phyloP scores from a whole-genome alignment of 1,140 invertebrate genomes.

The Pinna nobilis region DNA sequence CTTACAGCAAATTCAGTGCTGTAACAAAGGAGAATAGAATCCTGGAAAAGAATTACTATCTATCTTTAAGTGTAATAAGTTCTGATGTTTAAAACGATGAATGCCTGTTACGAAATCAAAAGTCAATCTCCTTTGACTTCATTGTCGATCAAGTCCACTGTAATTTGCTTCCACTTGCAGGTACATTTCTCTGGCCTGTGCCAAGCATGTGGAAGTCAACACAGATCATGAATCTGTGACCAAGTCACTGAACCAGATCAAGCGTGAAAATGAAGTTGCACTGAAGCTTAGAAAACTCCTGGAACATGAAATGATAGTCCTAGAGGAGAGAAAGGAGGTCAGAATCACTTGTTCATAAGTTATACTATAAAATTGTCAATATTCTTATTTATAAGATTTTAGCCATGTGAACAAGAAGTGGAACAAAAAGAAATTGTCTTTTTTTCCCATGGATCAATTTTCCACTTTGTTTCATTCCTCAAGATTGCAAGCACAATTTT shows the following conservation, averaged over 20 bases:
- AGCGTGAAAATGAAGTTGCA: conserved; percentile 67
- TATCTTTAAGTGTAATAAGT: too few species aligned
- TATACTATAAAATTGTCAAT: background rate
- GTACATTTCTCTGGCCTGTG: conserved; percentile 69
- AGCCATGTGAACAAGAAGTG: too few species aligned
- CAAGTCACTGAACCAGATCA: conserved; percentile 66
- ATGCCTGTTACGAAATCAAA: too few species aligned
- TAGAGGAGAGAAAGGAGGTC: conserved; percentile 72
- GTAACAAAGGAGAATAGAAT: too few species aligned
- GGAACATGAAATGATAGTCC: conserved; percentile 73
- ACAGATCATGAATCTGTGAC: conserved; percentile 61
- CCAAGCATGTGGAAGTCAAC: conserved; percentile 60
- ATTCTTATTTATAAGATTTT: too few species aligned
- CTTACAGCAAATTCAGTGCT: too few species aligned
- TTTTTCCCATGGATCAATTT: too few species aligned
- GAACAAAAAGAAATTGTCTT: too few species aligned
- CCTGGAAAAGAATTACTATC: too few species aligned
- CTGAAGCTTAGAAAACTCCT: conserved; percentile 69
- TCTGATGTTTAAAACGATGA: too few species aligned
- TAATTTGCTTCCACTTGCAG: conserved; percentile 49
- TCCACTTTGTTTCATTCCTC: too few species aligned
- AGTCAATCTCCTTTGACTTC: background rate
- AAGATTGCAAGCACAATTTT: too few species aligned
- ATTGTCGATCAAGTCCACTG: background rate
- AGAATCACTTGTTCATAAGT: conserved; percentile 9